phyloP scores from a whole-genome alignment of 2,888 invertebrate species.

The Athalia circularis region DNA sequence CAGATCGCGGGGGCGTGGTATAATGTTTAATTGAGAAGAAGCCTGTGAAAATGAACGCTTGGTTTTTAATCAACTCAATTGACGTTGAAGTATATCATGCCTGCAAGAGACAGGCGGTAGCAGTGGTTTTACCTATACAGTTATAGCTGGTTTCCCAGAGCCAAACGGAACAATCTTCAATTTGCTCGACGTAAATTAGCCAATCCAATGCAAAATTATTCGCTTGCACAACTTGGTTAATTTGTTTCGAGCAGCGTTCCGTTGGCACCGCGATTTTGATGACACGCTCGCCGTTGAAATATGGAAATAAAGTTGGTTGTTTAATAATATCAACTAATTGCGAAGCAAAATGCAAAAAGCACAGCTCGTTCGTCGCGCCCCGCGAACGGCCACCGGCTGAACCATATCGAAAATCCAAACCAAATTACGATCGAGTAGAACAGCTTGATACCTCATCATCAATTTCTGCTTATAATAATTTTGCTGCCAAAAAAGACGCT shows the following conservation, averaged over 20 bases:
- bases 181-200: slow-evolving; percentile 34
- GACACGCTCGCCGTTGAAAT: slow-evolving; percentile 42
- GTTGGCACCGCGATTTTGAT: slow-evolving; percentile 59
- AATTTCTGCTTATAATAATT: not conserved
- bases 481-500: too few relatives aligned
- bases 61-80: slow-evolving; percentile 41
- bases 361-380: not conserved
- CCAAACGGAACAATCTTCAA: slow-evolving; percentile 36
- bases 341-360: slow-evolving; percentile 45
- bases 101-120: slow-evolving; percentile 17
- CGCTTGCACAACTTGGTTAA: slow-evolving; percentile 55
- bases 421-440: not conserved
- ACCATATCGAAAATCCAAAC: slow-evolving; percentile 7
- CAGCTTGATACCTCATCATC: not conserved
- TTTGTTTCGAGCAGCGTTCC: slow-evolving; percentile 58
- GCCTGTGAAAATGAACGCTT: slow-evolving; percentile 27
- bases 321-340: slow-evolving; percentile 63
- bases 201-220: slow-evolving; percentile 43
- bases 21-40: slow-evolving; percentile 9
- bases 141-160: not conserved
- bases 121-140: too few relatives aligned
- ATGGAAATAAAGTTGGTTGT: slow-evolving; percentile 58
- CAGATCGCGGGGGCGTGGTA: not conserved
- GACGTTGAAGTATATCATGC: not conserved
- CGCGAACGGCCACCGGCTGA: slow-evolving; percentile 1